Percentiles rank a stretch among this genome's conserved stretches.
phyloP scores from a whole-genome alignment of 2,113 vertebrate genomes.

The Tachysurus vachellii region DNA sequence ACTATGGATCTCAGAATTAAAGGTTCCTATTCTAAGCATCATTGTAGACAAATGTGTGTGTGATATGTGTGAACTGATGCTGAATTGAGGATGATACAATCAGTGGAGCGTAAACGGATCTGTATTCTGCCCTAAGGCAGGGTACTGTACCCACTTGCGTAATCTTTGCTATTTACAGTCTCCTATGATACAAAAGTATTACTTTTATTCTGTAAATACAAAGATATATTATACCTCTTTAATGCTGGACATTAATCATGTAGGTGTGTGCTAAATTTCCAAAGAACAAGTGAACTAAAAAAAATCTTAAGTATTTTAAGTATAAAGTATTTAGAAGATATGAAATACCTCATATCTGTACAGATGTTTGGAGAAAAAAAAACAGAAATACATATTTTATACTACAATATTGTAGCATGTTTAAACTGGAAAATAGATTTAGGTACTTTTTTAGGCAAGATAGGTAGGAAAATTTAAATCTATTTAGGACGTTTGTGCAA shows the following conservation, averaged over 20 bases:
- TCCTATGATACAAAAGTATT: background rate
- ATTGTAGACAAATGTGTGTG: background rate
- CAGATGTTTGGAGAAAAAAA: background rate
- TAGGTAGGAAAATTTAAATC: background rate
- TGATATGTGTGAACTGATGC: constrained; percentile 5
- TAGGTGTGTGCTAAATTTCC: background rate
- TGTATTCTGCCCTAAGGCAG: background rate
- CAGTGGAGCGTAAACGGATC: background rate
- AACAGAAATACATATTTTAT: background rate
- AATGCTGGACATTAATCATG: background rate
- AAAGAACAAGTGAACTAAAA: background rate
- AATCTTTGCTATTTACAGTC: background rate
- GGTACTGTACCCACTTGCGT: background rate
- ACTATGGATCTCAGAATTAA: background rate
- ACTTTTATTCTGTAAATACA: background rate
- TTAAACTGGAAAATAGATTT: background rate
- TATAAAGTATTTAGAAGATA: background rate
- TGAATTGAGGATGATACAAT: background rate
- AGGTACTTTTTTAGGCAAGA: too few relatives aligned
- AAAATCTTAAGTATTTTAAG: background rate
- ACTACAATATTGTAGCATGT: background rate
- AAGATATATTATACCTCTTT: background rate
- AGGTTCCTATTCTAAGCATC: background rate
- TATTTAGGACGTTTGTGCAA: background rate
- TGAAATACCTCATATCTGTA: background rate